Conservation (phyloP, 2,888 invertebrate genomes). For the Caenorhabditis panamensis region DNA sequence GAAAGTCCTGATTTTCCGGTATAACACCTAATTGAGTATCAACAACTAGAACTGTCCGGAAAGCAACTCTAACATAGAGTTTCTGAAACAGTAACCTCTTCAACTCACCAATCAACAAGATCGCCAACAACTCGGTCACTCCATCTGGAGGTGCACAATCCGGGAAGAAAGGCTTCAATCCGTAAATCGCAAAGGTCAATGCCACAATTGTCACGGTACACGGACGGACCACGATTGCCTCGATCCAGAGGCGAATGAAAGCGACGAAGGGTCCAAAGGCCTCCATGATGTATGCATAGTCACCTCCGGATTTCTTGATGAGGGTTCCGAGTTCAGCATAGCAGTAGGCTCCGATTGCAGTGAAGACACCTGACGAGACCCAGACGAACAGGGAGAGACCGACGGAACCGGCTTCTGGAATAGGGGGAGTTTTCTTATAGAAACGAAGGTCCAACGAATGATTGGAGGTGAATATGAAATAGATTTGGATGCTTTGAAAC, state of each 20-base stretch:
- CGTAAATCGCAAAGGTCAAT: slow-evolving; percentile 96
- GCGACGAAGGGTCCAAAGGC: slow-evolving; percentile 98
- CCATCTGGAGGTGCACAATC: slow-evolving; percentile 93
- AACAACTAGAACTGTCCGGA: no score
- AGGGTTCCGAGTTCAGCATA: slow-evolving; percentile 90
- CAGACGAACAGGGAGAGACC: slow-evolving; percentile 94
- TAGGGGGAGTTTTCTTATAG: no score
- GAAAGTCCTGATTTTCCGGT: no score
- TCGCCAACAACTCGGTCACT: slow-evolving; percentile 91
- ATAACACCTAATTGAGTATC: no score
- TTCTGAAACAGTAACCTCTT: no score
- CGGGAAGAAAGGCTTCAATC: slow-evolving; percentile 95
- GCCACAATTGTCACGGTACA: slow-evolving; percentile 98
- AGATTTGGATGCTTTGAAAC: no score
- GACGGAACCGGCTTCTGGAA: slow-evolving; percentile 87
- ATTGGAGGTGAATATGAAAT: no score
- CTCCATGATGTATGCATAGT: slow-evolving; percentile 97
- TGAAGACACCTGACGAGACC: slow-evolving; percentile 93
- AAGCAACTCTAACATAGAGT: no score
- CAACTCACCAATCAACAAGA: slow-evolving; percentile 91
- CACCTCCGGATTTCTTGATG: slow-evolving; percentile 85
- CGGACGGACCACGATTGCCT: slow-evolving; percentile 92
- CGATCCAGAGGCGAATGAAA: slow-evolving; percentile 97
- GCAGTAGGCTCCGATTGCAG: slow-evolving; percentile 97
- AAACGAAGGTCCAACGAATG: no score